Percentiles rank a stretch among this genome's conserved stretches.
Evolutionary conservation across 2,888 invertebrate genomes (phyloP).

Genomic region (Coleophora deauratella): DNA sequence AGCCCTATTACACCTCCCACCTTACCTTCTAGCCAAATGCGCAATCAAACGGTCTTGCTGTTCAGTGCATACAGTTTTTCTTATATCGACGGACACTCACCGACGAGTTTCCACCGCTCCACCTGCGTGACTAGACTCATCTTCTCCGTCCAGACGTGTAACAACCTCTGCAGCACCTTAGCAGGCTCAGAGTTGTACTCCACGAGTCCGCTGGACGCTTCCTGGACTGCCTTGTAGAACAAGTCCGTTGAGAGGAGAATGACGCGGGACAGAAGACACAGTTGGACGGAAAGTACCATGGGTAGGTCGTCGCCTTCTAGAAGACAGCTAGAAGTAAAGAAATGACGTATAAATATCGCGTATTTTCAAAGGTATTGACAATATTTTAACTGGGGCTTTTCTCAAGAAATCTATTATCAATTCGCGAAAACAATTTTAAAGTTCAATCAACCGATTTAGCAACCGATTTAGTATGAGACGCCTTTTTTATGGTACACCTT

Average conservation of each 20-base stretch:
- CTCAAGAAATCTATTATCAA: too few species aligned
- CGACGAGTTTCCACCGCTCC: constrained; percentile 88
- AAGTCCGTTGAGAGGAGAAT: constrained; percentile 80
- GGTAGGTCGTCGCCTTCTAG: constrained; percentile 81
- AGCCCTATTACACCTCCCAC: too few species aligned
- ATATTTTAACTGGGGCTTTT: too few species aligned
- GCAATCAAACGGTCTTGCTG: too few species aligned
- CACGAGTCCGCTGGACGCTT: constrained; percentile 50
- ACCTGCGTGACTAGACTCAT: constrained; percentile 85
- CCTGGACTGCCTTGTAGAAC: constrained; percentile 75
- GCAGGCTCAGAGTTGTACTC: constrained; percentile 73
- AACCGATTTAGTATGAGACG: too few species aligned
- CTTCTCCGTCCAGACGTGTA: constrained; percentile 86
- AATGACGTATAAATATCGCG: too few species aligned
- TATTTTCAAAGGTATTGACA: too few species aligned
- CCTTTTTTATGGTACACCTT: too few species aligned
- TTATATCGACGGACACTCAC: constrained; percentile 49
- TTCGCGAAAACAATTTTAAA: too few species aligned
- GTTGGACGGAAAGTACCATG: constrained; percentile 83
- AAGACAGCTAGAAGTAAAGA: constrained; percentile 69
- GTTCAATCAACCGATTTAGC: too few species aligned
- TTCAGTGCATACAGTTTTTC: too few species aligned
- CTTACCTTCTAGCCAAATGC: too few species aligned
- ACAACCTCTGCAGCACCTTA: constrained; percentile 79
- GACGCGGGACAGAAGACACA: constrained; percentile 85